Conservation (phyloP, 2,797 vertebrate species). For the Vireo griseus region DNA sequence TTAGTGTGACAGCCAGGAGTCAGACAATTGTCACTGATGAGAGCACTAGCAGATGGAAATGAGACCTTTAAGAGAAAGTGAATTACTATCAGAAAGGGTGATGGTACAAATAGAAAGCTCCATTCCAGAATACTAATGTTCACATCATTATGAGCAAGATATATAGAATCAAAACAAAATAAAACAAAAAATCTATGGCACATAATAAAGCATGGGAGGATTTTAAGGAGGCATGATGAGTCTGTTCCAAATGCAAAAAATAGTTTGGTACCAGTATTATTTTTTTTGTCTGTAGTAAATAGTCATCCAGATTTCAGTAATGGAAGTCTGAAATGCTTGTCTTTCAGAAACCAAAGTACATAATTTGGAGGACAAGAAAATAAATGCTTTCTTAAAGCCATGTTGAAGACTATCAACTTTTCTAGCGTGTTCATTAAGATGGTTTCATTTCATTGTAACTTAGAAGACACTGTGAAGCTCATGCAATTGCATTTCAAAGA, state of each 20-base stretch:
- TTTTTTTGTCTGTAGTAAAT: not conserved
- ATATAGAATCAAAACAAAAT: not conserved
- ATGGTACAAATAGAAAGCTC: not conserved
- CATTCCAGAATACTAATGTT: not conserved
- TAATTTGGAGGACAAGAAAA: not conserved
- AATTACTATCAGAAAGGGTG: not conserved
- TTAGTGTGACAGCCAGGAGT: not conserved
- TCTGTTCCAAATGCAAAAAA: not conserved
- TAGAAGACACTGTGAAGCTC: not conserved
- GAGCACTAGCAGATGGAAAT: not conserved
- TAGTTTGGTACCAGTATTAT: not conserved
- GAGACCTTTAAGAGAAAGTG: not conserved
- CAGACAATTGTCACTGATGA: not conserved
- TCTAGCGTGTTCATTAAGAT: not conserved
- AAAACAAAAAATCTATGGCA: not conserved
- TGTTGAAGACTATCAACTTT: not conserved
- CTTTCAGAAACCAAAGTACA: not conserved
- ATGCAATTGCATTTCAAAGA: not conserved
- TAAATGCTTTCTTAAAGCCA: not conserved
- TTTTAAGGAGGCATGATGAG: not conserved
- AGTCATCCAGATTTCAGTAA: not conserved
- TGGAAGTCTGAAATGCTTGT: not conserved
- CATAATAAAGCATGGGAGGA: fast-evolving
- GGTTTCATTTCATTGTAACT: not conserved
- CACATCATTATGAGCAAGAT: not conserved